These are phyloP conservation scores for Reticulitermes speratus DNA, from an alignment of 1,140 invertebrate species.

Conservation along the genomic window DNA sequence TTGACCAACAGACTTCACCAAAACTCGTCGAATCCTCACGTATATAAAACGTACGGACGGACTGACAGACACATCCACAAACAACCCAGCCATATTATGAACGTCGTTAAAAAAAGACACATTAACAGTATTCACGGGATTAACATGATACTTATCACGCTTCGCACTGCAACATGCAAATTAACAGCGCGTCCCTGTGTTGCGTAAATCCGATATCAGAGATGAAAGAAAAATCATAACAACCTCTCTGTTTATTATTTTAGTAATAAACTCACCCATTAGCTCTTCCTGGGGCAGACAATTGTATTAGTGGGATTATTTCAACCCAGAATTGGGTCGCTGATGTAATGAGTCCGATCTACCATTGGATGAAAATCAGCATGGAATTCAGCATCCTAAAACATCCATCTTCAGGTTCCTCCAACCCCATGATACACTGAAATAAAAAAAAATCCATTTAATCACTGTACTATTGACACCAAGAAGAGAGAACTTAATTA, in stretches of 20 bases:
- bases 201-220: neutral
- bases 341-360: no score
- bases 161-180: neutral
- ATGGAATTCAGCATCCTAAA: no score
- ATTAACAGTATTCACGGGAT: no score
- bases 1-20: no score
- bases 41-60: no score
- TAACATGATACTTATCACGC: neutral
- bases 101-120: no score
- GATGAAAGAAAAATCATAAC: neutral
- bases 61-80: no score
- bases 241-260: neutral
- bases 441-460: neutral
- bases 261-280: conserved; percentile 2
- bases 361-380: neutral
- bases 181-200: neutral
- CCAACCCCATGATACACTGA: neutral
- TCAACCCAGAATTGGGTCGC: neutral
- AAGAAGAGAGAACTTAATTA: neutral
- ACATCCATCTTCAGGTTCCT: neutral
- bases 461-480: neutral
- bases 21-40: no score
- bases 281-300: neutral
- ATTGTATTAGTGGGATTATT: neutral
- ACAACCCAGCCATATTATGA: no score